These are phyloP conservation scores for Tridacna gigas DNA, from an alignment of 2,888 invertebrate genomes.

Conservation along the genomic window DNA sequence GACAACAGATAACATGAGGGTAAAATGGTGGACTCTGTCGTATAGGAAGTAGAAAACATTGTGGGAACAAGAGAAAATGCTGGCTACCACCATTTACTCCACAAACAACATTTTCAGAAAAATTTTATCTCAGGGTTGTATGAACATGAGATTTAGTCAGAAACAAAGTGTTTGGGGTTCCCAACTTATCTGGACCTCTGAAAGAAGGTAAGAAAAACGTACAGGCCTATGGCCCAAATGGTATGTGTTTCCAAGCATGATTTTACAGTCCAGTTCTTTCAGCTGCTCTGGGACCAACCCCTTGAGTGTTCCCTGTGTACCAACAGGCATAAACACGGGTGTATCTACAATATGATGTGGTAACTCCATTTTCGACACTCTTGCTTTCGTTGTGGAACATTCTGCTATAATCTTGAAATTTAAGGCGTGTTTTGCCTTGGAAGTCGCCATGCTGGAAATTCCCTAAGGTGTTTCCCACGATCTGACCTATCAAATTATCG, in stretches of 20 bases:
- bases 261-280: slow-evolving; percentile 93
- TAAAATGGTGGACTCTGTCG: too few species aligned
- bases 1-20: too few species aligned
- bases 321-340: slow-evolving; percentile 98
- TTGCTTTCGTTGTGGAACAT: slow-evolving; percentile 93
- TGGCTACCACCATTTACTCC: too few species aligned
- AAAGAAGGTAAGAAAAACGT: slow-evolving; percentile 66
- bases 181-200: too few species aligned
- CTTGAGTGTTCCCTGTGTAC: slow-evolving; percentile 94
- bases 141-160: too few species aligned
- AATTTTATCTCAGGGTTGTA: too few species aligned
- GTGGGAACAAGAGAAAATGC: too few species aligned
- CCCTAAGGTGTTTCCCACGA: slow-evolving; percentile 30
- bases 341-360: slow-evolving; percentile 95
- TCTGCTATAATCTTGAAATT: slow-evolving; percentile 91
- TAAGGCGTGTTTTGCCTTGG: slow-evolving; percentile 75
- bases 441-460: slow-evolving; percentile 67
- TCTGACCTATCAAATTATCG: slow-evolving; percentile 10
- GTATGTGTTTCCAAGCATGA: slow-evolving; percentile 98
- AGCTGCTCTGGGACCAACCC: slow-evolving; percentile 96
- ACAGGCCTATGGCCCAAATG: slow-evolving; percentile 93
- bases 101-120: too few species aligned
- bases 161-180: too few species aligned
- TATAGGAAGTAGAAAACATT: too few species aligned
- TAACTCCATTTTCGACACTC: slow-evolving; percentile 91